A percentile compares a stretch with the other conserved stretches of the same genome.
These are phyloP conservation scores for Microchirus variegatus DNA, from an alignment of 2,797 vertebrate species.

Conservation along the genomic window DNA sequence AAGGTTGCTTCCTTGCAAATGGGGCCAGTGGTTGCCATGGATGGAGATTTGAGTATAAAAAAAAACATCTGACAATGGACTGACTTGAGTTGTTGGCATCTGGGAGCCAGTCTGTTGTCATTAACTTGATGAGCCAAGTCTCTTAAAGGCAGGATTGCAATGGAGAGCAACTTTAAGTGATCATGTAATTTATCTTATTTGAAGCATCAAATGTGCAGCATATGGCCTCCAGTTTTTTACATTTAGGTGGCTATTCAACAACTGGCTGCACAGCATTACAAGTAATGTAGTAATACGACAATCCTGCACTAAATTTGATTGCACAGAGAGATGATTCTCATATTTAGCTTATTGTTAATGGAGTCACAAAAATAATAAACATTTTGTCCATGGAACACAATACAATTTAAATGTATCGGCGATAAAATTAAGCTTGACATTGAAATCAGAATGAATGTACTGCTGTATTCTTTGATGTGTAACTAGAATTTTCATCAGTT, in stretches of 20 bases:
- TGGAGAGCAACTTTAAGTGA: neutral
- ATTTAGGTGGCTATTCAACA: neutral
- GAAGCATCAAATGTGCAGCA: neutral
- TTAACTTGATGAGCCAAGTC: conserved; percentile 33
- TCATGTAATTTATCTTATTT: conserved; percentile 1
- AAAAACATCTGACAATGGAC: conserved; percentile 30
- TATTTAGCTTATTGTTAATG: too few species aligned
- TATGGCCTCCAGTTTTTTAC: neutral
- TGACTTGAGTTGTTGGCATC: conserved; percentile 52
- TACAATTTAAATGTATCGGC: too few species aligned
- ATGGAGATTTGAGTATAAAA: neutral
- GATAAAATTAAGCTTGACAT: too few species aligned
- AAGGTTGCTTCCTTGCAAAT: conserved; percentile 48
- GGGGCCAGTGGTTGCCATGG: conserved; percentile 20
- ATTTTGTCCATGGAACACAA: too few species aligned
- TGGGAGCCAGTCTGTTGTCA: conserved; percentile 16
- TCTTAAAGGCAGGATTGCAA: conserved; percentile 35
- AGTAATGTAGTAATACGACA: too few species aligned
- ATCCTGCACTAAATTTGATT: too few species aligned
- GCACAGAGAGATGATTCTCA: too few species aligned
- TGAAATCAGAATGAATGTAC: too few species aligned
- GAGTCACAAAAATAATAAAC: too few species aligned
- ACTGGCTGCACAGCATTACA: too few species aligned
- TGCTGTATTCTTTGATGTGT: too few species aligned
- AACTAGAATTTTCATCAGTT: too few species aligned